Base-by-base conservation (phyloP, 2,797 vertebrate species). In the Eulemur coronatus region DNA sequence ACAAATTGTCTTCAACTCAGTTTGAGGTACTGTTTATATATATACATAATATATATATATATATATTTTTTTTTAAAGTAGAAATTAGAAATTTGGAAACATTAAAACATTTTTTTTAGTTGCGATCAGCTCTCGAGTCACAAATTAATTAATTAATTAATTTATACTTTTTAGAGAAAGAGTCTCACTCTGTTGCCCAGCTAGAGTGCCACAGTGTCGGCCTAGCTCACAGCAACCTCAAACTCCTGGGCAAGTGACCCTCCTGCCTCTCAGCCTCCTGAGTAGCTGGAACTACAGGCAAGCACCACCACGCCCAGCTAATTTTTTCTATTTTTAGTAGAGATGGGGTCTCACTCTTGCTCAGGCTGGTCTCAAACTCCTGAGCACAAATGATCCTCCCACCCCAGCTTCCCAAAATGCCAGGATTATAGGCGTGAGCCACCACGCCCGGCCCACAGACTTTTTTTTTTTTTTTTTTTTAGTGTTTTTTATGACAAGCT, bases 401-500 rank as follows among this genome's bases (percentile, higher is more conserved):
- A 41, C 14, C 41, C 28, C 10, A 26, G 57, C 57, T 26, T 59
- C 24, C 57, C 9, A 59, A 12, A 59, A 26, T 59, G 57, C 57
- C 11, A 59, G 24, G 24, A 59, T 59, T 59, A 59, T 24, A 59
- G 24, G 57, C 24, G 1, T 59, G 57, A 73, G 70, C 15, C 43
- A 73, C 28, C 17, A 41, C 2, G 0, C 70, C 43, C 0, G 4
- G 14, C 28, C 43, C 9, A 73, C 28, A 73, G 8, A 17, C 7
- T 13, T 63, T 93, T 96, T 89, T 89, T 91, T 93, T 96, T 92
- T 89, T 91, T 96, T 92, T 89, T 91, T 38, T 93, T n/a, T 18
- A 73, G 43, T 93, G 63, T 30, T n/a, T 92, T 95, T 93, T 80
- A 75, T 67, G 80, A 94, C 55, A 94, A 57, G 20, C 84, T 96